phyloP scores from a whole-genome alignment of 1,140 invertebrate species.

The Glossosoma conforme region DNA sequence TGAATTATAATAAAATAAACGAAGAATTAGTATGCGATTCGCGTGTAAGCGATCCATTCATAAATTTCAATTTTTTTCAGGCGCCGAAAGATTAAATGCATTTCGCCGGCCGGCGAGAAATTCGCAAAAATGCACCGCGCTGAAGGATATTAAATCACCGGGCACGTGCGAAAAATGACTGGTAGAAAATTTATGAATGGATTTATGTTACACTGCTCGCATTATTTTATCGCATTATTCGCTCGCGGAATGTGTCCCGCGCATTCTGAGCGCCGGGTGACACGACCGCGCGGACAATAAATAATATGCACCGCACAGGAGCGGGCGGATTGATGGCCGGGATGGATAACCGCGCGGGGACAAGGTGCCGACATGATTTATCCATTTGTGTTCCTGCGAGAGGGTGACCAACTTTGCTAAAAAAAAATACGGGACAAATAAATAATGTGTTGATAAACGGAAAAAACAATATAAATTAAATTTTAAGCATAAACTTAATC shows the following conservation, averaged over 20 bases:
- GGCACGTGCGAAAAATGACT: slow-evolving; percentile 3
- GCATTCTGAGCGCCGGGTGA: no score
- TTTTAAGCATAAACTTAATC: slow-evolving; percentile 4
- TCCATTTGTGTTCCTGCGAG: slow-evolving; percentile 17
- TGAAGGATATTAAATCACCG: slow-evolving; percentile 1
- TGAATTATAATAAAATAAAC: no score
- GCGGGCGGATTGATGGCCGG: slow-evolving; percentile 14
- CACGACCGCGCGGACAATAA: no score
- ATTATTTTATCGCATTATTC: no score
- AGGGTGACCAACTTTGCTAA: not conserved
- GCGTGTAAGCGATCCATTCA: no score
- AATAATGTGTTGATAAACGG: no score
- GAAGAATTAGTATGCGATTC: no score
- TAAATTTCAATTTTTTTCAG: no score
- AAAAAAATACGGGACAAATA: not conserved
- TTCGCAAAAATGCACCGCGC: no score
- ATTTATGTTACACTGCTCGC: not conserved
- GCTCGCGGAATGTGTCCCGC: not conserved
- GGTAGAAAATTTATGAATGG: slow-evolving; percentile 9
- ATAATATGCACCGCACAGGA: slow-evolving; percentile 3
- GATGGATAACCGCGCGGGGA: slow-evolving; percentile 6
- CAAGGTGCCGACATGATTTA: slow-evolving; percentile 22
- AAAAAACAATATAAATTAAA: no score
- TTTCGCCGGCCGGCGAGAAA: no score
- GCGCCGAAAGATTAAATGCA: no score